Evolutionary conservation across 2,797 vertebrate genomes (phyloP), one percentile per base, ranked within the genome.

Genomic region (Coranthus polyacanthus): DNA sequence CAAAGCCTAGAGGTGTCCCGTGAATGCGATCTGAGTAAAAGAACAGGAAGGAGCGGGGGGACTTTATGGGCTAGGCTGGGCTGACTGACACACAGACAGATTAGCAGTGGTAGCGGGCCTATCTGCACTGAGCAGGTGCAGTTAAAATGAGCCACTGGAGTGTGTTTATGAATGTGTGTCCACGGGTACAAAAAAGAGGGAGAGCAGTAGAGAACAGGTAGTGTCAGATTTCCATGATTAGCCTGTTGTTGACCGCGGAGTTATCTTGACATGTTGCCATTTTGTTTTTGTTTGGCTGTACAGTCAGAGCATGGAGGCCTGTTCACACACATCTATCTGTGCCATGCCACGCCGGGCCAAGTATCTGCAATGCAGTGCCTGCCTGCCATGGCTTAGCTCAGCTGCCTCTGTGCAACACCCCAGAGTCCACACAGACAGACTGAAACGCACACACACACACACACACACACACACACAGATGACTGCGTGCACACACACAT

Each of bases 281-380:
- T 76, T 78, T 36, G 47, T 47, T 58, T 75, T 78, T 57, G 68
- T 72, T 68, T 61, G 66, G 64, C 66, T 13, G 52, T 56, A 21
- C 59, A 54, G 73, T 66, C 26, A 0, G 47, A 59, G 73, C 50
- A 36, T 12, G 4, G 51, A 18, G 66, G 66, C 47, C 69, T 67
- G 72, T 54, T 75, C 75, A 37, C 71, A 68, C 69, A 78, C 70
- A 58, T 65, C 60, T 60, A 49, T 84, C 68, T 52, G 64, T 69
- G 78, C 73, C 66, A 10, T 37, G 60, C 68, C 59, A 63, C 68
- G 26, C 76, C 34, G 7, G 76, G 67, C 74, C 77, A 72, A 81
- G 82, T 59, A 90, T 89, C 90, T 92, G 92, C 91, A 93, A 86
- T 92, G 92, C 92, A 90, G 91, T 80, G 87, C 76, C 75, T 53